Evolutionary conservation across 2,113 vertebrate genomes (phyloP).

Genomic region (Oenanthe oenanthe): DNA sequence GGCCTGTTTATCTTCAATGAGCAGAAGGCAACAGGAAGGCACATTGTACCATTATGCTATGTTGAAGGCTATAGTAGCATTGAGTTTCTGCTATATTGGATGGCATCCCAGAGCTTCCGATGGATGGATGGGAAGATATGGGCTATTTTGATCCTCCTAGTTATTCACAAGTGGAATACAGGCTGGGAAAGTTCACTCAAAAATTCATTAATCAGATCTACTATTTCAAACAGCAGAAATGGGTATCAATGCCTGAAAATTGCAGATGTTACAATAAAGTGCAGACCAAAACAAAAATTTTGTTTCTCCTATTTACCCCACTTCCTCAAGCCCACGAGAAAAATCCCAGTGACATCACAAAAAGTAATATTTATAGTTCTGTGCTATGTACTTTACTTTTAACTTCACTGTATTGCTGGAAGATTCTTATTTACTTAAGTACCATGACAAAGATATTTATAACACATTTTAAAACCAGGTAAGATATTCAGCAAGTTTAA

Average conservation of each 20-base stretch:
- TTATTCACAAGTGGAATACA: background rate
- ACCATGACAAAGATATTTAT: background rate
- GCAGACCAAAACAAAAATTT: background rate
- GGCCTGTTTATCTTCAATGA: background rate
- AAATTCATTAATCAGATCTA: background rate
- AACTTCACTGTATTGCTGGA: background rate
- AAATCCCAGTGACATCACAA: background rate
- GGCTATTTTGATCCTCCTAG: background rate
- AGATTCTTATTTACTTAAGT: background rate
- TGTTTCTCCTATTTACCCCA: background rate
- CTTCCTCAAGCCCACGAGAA: background rate
- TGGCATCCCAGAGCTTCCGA: background rate
- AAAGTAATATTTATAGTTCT: background rate
- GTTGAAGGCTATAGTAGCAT: rapidly evolving
- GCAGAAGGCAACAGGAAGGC: background rate
- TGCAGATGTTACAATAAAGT: background rate
- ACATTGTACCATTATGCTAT: background rate
- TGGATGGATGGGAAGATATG: background rate
- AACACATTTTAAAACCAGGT: background rate
- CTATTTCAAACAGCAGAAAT: background rate
- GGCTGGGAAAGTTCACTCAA: background rate
- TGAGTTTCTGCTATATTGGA: background rate
- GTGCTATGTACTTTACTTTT: background rate
- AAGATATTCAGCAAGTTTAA: background rate
- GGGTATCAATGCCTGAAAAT: background rate